Evolutionary conservation across 2,113 vertebrate species (phyloP).

Genomic region (Hippocampus abdominalis): DNA sequence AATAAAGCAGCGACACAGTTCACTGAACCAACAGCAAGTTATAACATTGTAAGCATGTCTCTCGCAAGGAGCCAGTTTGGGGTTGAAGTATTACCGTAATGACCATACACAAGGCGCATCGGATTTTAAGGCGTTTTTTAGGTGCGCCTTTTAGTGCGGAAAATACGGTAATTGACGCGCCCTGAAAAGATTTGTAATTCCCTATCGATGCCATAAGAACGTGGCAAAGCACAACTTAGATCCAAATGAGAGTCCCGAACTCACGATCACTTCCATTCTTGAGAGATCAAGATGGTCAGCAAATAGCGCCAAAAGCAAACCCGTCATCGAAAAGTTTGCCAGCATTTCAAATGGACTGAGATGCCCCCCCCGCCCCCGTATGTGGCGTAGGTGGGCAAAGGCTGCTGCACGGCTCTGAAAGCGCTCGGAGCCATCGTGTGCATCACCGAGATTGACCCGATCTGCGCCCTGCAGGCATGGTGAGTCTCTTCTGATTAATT

Average conservation of each 20-base stretch:
- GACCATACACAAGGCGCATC: too few species aligned
- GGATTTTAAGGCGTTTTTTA: too few species aligned
- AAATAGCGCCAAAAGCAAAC: neutral
- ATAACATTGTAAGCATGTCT: too few species aligned
- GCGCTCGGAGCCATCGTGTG: slow-evolving; percentile 93
- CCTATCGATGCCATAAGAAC: neutral
- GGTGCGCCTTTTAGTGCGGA: too few species aligned
- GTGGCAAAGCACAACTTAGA: neutral
- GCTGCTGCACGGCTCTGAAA: slow-evolving; percentile 95
- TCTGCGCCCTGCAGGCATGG: slow-evolving; percentile 97
- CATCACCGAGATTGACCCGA: slow-evolving; percentile 97
- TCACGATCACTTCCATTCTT: neutral
- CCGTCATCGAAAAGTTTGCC: neutral
- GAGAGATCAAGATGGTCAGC: neutral
- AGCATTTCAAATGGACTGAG: neutral
- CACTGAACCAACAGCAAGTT: too few species aligned
- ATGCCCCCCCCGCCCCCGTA: neutral
- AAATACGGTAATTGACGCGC: too few species aligned
- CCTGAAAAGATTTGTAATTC: neutral
- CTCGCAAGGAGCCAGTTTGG: too few species aligned
- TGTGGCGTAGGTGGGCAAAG: slow-evolving; percentile 86
- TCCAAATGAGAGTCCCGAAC: neutral
- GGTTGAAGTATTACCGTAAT: too few species aligned
- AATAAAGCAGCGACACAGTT: too few species aligned
- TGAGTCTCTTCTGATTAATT: slow-evolving; percentile 64